Base-by-base conservation (phyloP, 2,888 invertebrate genomes). In the Apamea monoglypha region DNA sequence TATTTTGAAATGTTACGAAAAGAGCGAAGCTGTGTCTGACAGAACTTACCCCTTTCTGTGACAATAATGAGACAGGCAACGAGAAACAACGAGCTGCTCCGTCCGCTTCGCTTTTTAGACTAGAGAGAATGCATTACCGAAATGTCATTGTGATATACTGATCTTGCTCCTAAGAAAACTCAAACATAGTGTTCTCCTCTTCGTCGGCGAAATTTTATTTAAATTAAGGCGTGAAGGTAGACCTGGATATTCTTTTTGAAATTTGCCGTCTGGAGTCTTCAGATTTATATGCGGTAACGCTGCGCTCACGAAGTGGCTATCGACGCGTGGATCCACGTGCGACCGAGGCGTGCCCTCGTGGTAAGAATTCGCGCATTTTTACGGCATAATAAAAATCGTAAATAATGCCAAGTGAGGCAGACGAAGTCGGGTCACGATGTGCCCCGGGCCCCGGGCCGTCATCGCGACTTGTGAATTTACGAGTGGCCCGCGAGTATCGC, bases 331-430 rank as follows among this genome's bases (percentile, higher is more conserved):
- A 96, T 96, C 96, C 95, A 94, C 93, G 94, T 93, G 94, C 95
- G 94, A 94, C 94, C 90, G 90, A 92, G 94, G 94, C 95, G 94
- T 94, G 94, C 92, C 92, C 91, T 91, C 91, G 84, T 90, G 87
- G 92, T 94, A 95, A 95, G 93, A 93, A 95, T 95, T 96, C 94
- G 95, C 96, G 94, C 94, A 94, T 96, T 96, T 96, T 96, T 96
- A 95, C 94, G 92, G 93, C 93, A 93, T 94, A 95, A 95, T 95
- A 96, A 96, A 96, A 96, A 96, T 95, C 94, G 94, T 95, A 95
- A 95, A 96, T 96, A 96, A 95, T 93, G 92, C 94, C 93, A 92
- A 94, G 93, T 94, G 93, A 94, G 91, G 92, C 95, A 93, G 92
- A 93, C 93, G 91, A 90, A 93, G 95, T 91, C 94, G 90, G 95